Base-by-base conservation (phyloP, 2,797 vertebrate genomes). In the Sebastiscus tertius region DNA sequence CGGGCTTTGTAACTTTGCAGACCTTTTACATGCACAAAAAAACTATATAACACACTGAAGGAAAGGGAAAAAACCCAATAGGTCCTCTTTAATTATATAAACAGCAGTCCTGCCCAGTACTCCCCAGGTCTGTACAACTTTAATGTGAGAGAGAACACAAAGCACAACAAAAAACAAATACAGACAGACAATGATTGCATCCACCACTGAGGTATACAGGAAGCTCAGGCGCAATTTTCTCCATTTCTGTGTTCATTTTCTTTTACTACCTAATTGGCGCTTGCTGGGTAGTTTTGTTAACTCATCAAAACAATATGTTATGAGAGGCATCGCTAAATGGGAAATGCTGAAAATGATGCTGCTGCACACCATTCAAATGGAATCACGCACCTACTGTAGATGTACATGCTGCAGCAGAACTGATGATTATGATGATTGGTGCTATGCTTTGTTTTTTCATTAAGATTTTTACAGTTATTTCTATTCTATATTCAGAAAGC, bases 261-360 rank as follows among this genome's bases (percentile, higher is more conserved):
- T 68, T 67, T 89, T 81, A 55, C 74, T 8, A 9, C 60, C 65
- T 85, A 69, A 87, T 88, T 75, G 66, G n/a, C 34, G 20, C 24
- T 64, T 54, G 59, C 69, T 86, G 59, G 34, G 49, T 63, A 29
- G 67, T 39, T 80, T 56, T 69, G 31, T 77, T 71, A 27, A 80
- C 65, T 80, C 56, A 39, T 77, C 70, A 86, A 79, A 80, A 59
- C 49, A 82, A 68, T 36, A 31, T 58, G 46, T 42, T 64, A 73
- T 31, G 54, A 81, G 69, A 70, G 26, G 55, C 24, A 33, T 6
- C 7, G 1, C 29, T 14, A 34, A 52, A 52, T 34, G 2, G 3
- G 18, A 46, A 76, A 59, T 39, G 26, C 11, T 63, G 31, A 18
- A 55, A 18, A 13, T 65, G 9, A 16, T 59, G 12, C 36, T 61